A percentile compares a stretch with the other conserved stretches of the same genome.
phyloP scores from a whole-genome alignment of 2,113 vertebrate species.

The Oreochromis spilurus region DNA sequence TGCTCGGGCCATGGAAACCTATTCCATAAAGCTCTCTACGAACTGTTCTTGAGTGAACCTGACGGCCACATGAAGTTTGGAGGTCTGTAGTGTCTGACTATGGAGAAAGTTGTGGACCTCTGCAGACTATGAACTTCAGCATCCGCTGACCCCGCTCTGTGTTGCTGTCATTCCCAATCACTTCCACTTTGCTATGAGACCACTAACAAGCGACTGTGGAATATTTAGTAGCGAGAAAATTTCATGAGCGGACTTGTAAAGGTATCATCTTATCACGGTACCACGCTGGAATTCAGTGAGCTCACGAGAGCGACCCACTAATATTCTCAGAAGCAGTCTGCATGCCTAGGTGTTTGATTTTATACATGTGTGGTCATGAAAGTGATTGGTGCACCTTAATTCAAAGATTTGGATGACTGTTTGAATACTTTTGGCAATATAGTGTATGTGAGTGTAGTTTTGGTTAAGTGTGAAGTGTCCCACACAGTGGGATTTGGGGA shows the following conservation, averaged over 20 bases:
- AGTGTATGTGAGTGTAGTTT: not conserved
- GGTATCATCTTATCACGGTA: not conserved
- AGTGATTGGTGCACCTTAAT: not conserved
- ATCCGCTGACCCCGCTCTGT: not conserved
- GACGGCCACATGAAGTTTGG: not conserved
- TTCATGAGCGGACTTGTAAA: not conserved
- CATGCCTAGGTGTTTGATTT: not conserved
- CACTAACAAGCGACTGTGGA: not conserved
- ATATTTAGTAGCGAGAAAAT: not conserved
- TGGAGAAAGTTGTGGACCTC: not conserved
- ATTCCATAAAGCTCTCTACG: not conserved
- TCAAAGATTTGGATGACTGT: not conserved
- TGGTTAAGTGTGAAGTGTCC: not conserved
- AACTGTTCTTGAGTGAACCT: not conserved
- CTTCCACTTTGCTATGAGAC: not conserved
- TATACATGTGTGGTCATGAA: not conserved
- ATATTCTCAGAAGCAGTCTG: not conserved
- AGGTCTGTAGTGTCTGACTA: not conserved
- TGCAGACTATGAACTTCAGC: not conserved
- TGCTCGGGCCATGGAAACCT: not conserved
- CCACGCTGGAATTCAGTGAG: not conserved
- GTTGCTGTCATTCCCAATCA: not conserved
- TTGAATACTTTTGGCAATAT: not conserved
- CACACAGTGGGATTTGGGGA: not conserved
- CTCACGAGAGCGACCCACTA: not conserved